These are phyloP conservation scores for Sarcophaga rosellei DNA, from an alignment of 2,888 invertebrate species.

Conservation along the genomic window DNA sequence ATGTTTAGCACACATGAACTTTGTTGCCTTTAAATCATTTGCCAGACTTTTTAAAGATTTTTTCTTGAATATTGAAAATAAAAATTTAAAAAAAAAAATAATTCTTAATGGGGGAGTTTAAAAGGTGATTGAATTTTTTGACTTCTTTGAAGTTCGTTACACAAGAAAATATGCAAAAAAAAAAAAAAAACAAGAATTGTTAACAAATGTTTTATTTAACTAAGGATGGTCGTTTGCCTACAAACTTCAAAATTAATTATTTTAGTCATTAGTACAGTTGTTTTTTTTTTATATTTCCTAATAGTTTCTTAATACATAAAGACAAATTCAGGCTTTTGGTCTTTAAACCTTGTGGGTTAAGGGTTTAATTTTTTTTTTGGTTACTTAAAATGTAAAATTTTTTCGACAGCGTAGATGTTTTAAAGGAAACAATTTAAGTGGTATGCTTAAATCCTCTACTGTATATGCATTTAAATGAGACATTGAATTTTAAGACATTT, in stretches of 20 bases:
- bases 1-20: conserved; percentile 55
- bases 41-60: conserved; percentile 32
- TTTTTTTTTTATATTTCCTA: too few species aligned
- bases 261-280: neutral
- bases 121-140: conserved; percentile 53
- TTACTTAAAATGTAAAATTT: too few species aligned
- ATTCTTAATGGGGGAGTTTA: conserved; percentile 59
- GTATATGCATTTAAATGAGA: too few species aligned
- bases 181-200: neutral
- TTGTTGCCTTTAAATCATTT: conserved; percentile 59
- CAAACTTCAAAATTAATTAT: neutral
- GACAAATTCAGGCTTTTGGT: too few species aligned
- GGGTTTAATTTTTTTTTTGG: too few species aligned
- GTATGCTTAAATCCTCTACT: too few species aligned
- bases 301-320: too few species aligned
- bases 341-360: too few species aligned
- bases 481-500: too few species aligned
- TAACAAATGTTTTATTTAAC: conserved; percentile 30
- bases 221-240: neutral
- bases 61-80: neutral
- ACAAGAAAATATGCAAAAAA: conserved; percentile 20
- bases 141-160: conserved; percentile 34
- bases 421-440: too few species aligned
- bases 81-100: neutral
- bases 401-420: too few species aligned